phyloP scores from a whole-genome alignment of 1,140 invertebrate species.

The Sinonovacula constricta region DNA sequence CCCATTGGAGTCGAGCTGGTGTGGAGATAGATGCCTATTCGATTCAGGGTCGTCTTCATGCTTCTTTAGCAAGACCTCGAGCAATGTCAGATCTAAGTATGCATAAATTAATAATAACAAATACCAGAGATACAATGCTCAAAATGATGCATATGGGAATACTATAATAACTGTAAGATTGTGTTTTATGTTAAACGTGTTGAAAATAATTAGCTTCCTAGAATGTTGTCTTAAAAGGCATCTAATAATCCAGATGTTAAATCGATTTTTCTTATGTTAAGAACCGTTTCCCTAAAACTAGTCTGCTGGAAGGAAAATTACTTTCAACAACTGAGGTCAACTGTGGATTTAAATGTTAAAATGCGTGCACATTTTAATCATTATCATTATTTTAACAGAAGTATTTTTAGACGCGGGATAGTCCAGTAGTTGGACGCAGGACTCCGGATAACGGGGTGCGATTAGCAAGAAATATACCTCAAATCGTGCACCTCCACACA shows the following conservation, averaged over 20 bases:
- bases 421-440: too few relatives aligned
- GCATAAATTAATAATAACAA: neutral
- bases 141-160: neutral
- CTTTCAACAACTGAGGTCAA: too few relatives aligned
- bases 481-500: too few relatives aligned
- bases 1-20: conserved; percentile 54
- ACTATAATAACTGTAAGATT: neutral
- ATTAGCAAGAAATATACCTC: too few relatives aligned
- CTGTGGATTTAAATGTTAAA: too few relatives aligned
- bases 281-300: too few relatives aligned
- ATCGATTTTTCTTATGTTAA: neutral
- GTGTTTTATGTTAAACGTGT: neutral
- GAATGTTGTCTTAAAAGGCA: neutral
- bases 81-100: conserved; percentile 59
- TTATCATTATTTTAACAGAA: too few relatives aligned
- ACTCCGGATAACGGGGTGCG: too few relatives aligned
- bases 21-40: conserved; percentile 54
- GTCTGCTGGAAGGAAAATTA: too few relatives aligned
- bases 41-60: conserved; percentile 55
- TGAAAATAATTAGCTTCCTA: neutral
- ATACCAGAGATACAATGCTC: neutral
- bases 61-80: conserved; percentile 61
- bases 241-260: neutral
- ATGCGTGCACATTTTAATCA: too few relatives aligned
- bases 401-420: too few relatives aligned